These are phyloP conservation scores for Megamerina dolium DNA, from an alignment of 2,888 invertebrate species.

Conservation along the genomic window DNA sequence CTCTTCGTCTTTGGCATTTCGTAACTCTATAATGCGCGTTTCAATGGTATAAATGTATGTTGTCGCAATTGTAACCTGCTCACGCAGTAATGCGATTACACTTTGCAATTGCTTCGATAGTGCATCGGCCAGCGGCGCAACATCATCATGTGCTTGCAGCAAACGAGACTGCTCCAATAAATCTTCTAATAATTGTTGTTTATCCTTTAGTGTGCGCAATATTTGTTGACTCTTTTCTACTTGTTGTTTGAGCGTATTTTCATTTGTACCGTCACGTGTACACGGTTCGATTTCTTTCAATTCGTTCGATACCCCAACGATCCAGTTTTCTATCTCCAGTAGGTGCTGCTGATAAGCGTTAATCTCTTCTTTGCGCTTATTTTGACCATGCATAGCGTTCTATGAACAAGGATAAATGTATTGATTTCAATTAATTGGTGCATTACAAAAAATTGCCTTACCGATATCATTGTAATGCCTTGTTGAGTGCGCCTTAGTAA, in stretches of 20 bases:
- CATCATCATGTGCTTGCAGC: constrained; percentile 51
- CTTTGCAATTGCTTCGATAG: constrained; percentile 55
- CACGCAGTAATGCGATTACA: constrained; percentile 55
- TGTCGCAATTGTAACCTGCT: constrained; percentile 59
- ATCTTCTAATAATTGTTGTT: constrained; percentile 51
- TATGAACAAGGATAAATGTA: constrained; percentile 35
- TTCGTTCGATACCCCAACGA: constrained; percentile 47
- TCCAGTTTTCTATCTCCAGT: constrained; percentile 55
- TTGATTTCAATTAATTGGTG: no score
- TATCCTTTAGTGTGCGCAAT: constrained; percentile 51
- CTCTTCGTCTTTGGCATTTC: constrained; percentile 32
- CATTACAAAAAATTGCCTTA: constrained; percentile 26
- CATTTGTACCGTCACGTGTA: constrained; percentile 46
- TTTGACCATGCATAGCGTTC: constrained; percentile 54
- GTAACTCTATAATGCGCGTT: constrained; percentile 34
- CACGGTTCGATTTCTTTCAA: constrained; percentile 33
- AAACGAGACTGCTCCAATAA: constrained; percentile 51
- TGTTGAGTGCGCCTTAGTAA: constrained; percentile 65
- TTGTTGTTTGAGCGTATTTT: constrained; percentile 52
- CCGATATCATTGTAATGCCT: constrained; percentile 54
- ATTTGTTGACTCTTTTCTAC: constrained; percentile 52
- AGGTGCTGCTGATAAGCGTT: constrained; percentile 53
- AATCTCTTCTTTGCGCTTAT: constrained; percentile 54
- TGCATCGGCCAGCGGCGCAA: constrained; percentile 49
- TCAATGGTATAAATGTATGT: constrained; percentile 55